Evolutionary conservation across 2,113 vertebrate species (phyloP), one percentile per base, ranked within the genome.

Genomic region (Galbula dea): DNA sequence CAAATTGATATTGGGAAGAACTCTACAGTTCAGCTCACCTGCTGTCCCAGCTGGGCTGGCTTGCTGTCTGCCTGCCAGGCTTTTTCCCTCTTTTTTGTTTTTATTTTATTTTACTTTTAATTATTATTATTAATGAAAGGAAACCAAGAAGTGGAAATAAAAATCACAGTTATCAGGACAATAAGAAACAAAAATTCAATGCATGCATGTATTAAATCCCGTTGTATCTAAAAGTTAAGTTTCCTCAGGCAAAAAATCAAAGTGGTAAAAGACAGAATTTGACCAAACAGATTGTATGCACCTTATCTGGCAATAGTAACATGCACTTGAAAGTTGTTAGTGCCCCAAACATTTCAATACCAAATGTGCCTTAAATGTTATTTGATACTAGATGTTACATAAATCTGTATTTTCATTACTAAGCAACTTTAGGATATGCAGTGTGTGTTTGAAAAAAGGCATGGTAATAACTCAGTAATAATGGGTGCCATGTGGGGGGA

Each of bases 401-500:
- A 97, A 97, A 98, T 96, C 94, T 83, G 81, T 95, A 94, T 98
- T 98, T 98, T 97, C 96, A 97, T 98, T 98, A 97, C 96, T 89
- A 97, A 98, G 97, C 97, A 97, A 98, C 95, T 97, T 97, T 97
- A 96, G 93, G 91, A 94, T 95, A 80, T 95, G 93, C 86, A 96
- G 93, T 75, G 66, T 79, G 88, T 84, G 75, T 96, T 93, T 95
- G 88, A 97, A 95, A 96, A 97, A 95, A 30, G n/a, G 92, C 75
- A 90, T 57, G 94, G 95, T 96, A 97, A 97, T 97, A 97, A 97
- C 95, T 95, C 97, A 97, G 88, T 96, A 97, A 97, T 98, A 98
- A 98, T 98, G 97, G 97, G 95, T 97, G 98, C 97, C 98, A 98
- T 98, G 98, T 98, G 97, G 88, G 94, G 94, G 89, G 77, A 88